These are phyloP conservation scores for Caradrina kadenii DNA, from an alignment of 2,888 invertebrate genomes.

Conservation along the genomic window DNA sequence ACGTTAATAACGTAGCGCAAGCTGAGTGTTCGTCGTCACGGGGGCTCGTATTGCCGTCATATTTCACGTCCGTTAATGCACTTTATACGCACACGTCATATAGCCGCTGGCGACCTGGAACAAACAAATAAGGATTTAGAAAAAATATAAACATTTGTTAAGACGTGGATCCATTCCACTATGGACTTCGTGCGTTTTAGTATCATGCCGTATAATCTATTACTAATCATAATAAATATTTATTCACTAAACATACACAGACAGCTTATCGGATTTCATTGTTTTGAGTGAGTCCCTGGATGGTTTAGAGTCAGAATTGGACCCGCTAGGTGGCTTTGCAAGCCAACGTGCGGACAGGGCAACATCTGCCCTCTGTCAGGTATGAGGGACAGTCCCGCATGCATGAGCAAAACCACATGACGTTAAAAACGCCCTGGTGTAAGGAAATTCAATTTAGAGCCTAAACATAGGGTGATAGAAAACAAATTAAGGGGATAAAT, in stretches of 20 bases:
- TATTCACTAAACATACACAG: too few species aligned
- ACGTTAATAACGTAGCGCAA: constrained; percentile 46
- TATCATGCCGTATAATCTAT: too few species aligned
- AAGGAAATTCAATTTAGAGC: neutral
- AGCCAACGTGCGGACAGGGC: too few species aligned
- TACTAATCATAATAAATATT: too few species aligned
- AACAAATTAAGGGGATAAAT: neutral
- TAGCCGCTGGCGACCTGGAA: constrained; percentile 64
- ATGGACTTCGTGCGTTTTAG: too few species aligned
- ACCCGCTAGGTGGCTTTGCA: too few species aligned
- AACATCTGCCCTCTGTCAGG: too few species aligned
- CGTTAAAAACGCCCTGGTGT: neutral
- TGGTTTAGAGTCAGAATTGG: too few species aligned
- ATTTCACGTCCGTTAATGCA: constrained; percentile 53
- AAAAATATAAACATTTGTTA: neutral
- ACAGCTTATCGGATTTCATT: too few species aligned
- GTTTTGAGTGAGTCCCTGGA: too few species aligned
- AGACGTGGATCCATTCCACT: too few species aligned
- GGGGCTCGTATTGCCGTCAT: constrained; percentile 39
- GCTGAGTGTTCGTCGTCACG: constrained; percentile 43
- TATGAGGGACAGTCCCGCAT: too few species aligned
- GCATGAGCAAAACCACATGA: neutral
- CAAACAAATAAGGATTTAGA: constrained; percentile 1
- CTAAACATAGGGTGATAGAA: neutral
- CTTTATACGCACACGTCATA: constrained; percentile 59